These are phyloP conservation scores for Drosophila neotestacea DNA, from an alignment of 2,888 invertebrate species.

Conservation along the genomic window DNA sequence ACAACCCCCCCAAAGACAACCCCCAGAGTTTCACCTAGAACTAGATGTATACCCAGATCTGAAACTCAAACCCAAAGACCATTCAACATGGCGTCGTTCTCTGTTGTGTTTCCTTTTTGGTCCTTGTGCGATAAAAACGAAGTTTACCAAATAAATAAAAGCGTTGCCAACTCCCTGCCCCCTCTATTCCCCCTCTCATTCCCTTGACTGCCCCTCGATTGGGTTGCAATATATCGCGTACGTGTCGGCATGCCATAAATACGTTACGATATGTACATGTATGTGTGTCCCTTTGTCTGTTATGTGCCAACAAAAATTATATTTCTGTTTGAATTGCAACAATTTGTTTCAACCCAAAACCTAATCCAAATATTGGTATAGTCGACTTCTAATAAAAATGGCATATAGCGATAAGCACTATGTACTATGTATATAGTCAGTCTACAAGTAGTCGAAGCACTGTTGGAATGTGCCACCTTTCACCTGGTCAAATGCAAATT, in stretches of 20 bases:
- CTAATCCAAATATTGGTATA: slow-evolving; percentile 57
- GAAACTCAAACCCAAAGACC: slow-evolving; percentile 36
- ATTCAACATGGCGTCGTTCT: slow-evolving; percentile 74
- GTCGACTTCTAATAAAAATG: slow-evolving; percentile 21
- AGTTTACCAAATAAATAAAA: slow-evolving; percentile 78
- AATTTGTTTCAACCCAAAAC: slow-evolving; percentile 60
- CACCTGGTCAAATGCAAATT: slow-evolving; percentile 49
- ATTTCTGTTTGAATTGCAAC: slow-evolving; percentile 79
- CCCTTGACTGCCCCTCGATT: slow-evolving; percentile 44
- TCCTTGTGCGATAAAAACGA: slow-evolving; percentile 72
- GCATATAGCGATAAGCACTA: not conserved
- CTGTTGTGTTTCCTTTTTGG: slow-evolving; percentile 35
- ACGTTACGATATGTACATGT: slow-evolving; percentile 36
- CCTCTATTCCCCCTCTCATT: not conserved
- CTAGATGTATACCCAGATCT: slow-evolving; percentile 16
- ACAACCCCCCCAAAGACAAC: slow-evolving; percentile 26
- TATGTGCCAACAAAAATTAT: slow-evolving; percentile 75
- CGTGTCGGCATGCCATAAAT: slow-evolving; percentile 79
- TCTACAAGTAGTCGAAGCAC: slow-evolving; percentile 5
- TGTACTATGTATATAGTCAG: not conserved
- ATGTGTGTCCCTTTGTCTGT: slow-evolving; percentile 49
- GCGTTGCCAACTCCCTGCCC: slow-evolving; percentile 26
- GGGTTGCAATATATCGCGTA: slow-evolving; percentile 80
- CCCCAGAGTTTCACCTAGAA: not conserved
- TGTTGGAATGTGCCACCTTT: slow-evolving; percentile 30